Conservation (phyloP, 2,113 vertebrate genomes). For the Hydropotes inermis region DNA sequence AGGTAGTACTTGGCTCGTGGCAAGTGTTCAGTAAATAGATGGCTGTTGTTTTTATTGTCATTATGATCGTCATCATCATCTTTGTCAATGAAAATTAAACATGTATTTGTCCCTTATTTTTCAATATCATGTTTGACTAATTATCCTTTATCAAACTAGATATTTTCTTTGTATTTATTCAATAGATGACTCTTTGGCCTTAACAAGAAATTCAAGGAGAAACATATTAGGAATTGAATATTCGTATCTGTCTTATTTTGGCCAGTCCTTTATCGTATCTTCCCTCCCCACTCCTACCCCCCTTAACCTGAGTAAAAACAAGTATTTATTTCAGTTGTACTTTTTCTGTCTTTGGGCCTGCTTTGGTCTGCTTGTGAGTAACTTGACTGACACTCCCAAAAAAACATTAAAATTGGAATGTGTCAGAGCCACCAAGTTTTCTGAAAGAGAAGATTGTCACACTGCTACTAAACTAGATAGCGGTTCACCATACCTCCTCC, state of each 20-base stretch:
- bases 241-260: neutral
- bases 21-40: neutral
- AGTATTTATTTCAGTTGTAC: neutral
- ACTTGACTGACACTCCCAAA: neutral
- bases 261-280: neutral
- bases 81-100: conserved; percentile 33
- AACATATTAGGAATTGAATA: neutral
- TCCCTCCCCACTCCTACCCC: neutral
- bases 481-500: neutral
- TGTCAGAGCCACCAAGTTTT: neutral
- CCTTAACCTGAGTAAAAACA: neutral
- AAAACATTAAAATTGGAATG: neutral
- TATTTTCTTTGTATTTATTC: conserved; percentile 11
- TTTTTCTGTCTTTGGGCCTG: neutral
- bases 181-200: neutral
- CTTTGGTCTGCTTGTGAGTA: neutral
- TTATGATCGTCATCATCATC: neutral
- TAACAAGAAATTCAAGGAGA: neutral
- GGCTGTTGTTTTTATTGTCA: neutral
- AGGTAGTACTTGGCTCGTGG: neutral
- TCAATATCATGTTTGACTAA: neutral
- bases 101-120: conserved; percentile 10
- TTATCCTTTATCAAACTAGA: neutral
- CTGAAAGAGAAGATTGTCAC: neutral
- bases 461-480: neutral